Evolutionary conservation across 2,113 vertebrate genomes (phyloP).

Genomic region (Rutilus rutilus): DNA sequence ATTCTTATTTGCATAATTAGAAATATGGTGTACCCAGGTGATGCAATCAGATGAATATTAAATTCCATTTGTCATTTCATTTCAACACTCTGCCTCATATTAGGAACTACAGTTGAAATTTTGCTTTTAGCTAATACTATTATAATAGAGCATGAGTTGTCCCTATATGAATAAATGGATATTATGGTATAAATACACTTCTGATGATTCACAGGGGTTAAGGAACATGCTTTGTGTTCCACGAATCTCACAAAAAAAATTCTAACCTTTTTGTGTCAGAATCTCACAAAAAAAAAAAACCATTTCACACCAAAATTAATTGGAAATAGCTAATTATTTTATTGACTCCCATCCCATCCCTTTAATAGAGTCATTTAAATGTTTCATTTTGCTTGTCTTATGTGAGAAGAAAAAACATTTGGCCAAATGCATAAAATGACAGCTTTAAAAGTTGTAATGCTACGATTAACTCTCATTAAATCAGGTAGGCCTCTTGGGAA

Average conservation of each 20-base stretch:
- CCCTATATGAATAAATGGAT: not conserved
- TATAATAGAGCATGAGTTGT: not conserved
- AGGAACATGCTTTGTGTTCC: conserved; percentile 55
- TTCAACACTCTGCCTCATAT: not conserved
- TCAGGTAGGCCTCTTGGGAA: no score
- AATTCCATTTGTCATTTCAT: not conserved
- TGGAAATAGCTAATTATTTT: not conserved
- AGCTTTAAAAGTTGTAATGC: no score
- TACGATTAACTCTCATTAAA: no score
- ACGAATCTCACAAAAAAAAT: not conserved
- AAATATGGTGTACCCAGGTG: conserved; percentile 1
- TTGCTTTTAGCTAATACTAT: not conserved
- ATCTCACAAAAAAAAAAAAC: not conserved
- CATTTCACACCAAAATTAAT: not conserved
- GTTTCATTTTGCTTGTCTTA: not conserved
- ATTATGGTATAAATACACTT: not conserved
- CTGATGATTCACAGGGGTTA: conserved; percentile 73
- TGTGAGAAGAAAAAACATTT: no score
- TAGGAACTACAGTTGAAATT: not conserved
- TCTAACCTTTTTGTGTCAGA: not conserved
- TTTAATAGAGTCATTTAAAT: not conserved
- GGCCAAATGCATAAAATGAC: no score
- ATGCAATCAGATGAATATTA: not conserved
- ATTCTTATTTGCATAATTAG: not conserved
- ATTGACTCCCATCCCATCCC: not conserved